Evolutionary conservation across 2,113 vertebrate species (phyloP), one percentile per base, ranked within the genome.

Genomic region (Periophthalmus modestus): DNA sequence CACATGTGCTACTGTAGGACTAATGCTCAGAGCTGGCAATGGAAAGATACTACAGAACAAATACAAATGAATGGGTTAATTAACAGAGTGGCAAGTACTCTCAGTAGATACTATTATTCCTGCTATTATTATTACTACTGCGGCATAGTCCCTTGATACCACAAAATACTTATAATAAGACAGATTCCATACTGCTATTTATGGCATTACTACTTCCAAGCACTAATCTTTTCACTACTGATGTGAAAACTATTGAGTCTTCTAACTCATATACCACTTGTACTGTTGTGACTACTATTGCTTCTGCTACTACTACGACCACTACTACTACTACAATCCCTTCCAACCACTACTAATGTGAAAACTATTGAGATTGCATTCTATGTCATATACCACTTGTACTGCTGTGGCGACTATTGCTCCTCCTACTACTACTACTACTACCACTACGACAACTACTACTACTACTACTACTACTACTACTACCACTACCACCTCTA

Each of bases 1-100:
- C 75, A 69, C 82, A 54, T n/a, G 52, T 54, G 19, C 52, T n/a
- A 9, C 52, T 54, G 18, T n/a, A 54, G 18, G 19, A 54, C 52
- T 54, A 15, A n/a, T 7, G 52, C 52, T 54, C 9, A 19, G 5
- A 19, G n/a, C 18, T 54, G 18, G 5, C 52, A 2, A 1, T 52
- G 50, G 50, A 54, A 54, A 54, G 52, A 54, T 7, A 9, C 5
- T 18, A 19, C 2, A 24, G 55, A 58, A 58, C 55, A 58, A 13
- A 57, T 18, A 18, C 50, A 52, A 52, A 6, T 52, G 16, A 52
- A 5, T 2, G 18, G 50, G 50, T 52, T 16, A 52, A 5, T 16
- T 52, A 16, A 19, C 47, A 10, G 2, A 43, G 39, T 10, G 11
- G 5, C 39, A 43, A 43, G 39, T 28, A 28, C 28, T 28, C 28